A percentile compares a stretch with the other conserved stretches of the same genome.
Conservation (phyloP, 2,888 invertebrate genomes). For the Lasioglossum marginatum region DNA sequence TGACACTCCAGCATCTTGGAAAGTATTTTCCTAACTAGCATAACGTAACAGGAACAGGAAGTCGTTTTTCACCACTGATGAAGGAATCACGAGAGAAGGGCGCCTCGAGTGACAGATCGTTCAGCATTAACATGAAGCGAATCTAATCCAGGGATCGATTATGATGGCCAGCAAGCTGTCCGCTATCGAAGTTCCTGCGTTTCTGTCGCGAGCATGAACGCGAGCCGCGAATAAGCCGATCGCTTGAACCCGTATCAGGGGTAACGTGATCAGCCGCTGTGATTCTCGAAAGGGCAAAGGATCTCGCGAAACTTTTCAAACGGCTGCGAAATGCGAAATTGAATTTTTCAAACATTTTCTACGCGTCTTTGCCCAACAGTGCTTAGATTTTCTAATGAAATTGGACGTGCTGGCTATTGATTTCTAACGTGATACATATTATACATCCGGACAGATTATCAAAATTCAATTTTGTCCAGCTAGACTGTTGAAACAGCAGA, state of each 20-base stretch:
- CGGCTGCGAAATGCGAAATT: neutral
- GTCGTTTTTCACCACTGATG: neutral
- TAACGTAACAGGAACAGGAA: conserved; percentile 8
- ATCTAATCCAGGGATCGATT: conserved; percentile 57
- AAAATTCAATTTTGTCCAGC: neutral
- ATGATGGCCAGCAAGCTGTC: conserved; percentile 29
- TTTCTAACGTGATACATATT: neutral
- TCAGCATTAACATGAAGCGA: conserved; percentile 44
- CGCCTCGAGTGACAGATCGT: conserved; percentile 1
- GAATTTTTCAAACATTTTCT: neutral
- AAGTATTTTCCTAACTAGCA: neutral
- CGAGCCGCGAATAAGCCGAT: conserved; percentile 11
- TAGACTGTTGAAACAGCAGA: neutral
- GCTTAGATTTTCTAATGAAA: neutral
- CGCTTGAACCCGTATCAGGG: neutral
- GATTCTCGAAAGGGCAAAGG: neutral
- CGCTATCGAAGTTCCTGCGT: conserved; percentile 34
- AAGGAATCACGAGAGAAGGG: neutral
- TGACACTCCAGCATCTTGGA: neutral
- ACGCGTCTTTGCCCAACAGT: neutral
- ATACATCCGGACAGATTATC: neutral
- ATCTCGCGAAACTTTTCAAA: neutral
- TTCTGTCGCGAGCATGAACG: conserved; percentile 30
- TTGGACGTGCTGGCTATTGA: neutral
- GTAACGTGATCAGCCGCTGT: neutral